A percentile compares a stretch with the other conserved stretches of the same genome.
Conservation (phyloP, 2,888 invertebrate genomes). For the Uloborus plumipes region DNA sequence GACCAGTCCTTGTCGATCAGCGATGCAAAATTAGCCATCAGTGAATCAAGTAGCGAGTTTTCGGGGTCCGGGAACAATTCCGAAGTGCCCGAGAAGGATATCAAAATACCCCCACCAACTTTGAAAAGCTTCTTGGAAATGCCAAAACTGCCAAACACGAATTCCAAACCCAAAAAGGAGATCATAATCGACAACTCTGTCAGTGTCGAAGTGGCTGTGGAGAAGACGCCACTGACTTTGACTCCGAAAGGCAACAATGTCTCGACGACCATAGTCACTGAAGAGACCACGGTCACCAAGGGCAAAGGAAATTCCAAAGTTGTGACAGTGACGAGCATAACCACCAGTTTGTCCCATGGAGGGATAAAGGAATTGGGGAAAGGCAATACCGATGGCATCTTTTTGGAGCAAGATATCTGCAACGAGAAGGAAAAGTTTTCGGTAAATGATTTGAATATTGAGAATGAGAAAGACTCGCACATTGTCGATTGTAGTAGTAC, state of each 20-base stretch:
- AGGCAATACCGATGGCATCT: constrained; percentile 4
- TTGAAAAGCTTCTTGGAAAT: constrained; percentile 36
- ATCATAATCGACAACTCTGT: constrained; percentile 53
- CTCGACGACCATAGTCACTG: constrained; percentile 52
- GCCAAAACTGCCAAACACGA: constrained; percentile 17
- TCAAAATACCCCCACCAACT: not conserved
- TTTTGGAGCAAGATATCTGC: not conserved
- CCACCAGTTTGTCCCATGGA: constrained; percentile 46
- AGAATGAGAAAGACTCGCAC: constrained; percentile 21
- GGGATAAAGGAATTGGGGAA: constrained; percentile 29
- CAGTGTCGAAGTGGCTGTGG: constrained; percentile 45
- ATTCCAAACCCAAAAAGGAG: constrained; percentile 55
- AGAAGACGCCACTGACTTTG: constrained; percentile 21
- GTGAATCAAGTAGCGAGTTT: constrained; percentile 31
- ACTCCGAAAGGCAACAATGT: constrained; percentile 21
- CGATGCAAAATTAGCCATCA: constrained; percentile 30
- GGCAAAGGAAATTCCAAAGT: constrained; percentile 53
- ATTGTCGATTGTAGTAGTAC: constrained; percentile 56
- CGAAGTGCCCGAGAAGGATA: not conserved
- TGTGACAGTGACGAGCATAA: constrained; percentile 60
- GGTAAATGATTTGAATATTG: constrained; percentile 41
- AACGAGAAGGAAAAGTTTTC: constrained; percentile 29
- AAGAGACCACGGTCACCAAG: constrained; percentile 54
- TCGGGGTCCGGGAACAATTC: constrained; percentile 16
- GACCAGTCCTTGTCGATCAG: constrained; percentile 5